Base-by-base conservation (phyloP, 2,888 invertebrate genomes). In the Meganola albula region DNA sequence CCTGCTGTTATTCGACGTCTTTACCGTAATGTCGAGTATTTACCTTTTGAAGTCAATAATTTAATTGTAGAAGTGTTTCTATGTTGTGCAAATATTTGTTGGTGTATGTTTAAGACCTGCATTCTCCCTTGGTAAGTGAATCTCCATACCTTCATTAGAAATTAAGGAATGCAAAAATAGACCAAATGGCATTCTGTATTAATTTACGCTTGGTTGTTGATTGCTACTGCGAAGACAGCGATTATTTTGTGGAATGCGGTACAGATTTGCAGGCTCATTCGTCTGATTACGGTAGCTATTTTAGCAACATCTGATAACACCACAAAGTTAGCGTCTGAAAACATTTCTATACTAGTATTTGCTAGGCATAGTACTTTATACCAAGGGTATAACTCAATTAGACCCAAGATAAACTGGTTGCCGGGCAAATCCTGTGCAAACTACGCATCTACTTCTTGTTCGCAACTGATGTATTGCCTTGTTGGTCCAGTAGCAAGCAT, bases 161-260 rank as follows among this genome's bases (percentile, higher is more conserved):
- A 20, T n/a, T 5, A 7, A 45, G 52, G 44, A 43, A 45, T 57
- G 60, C 55, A 53, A 65, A 69, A 73, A 71, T 71, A 70, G 72
- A 68, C 58, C 51, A 53, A 63, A 62, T 65, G 56, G 56, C 53
- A 61, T 58, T 60, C 54, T 47, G 50, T 55, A 62, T 58, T 63
- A 63, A 56, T 55, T 52, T 48, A 49, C 48, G 42, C 53, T 51
- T 40, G n/a, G n/a, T 55, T 56, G 43, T 49, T 50, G 52, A 57
- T 54, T 51, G n/a, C n/a, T n/a, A n/a, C n/a, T n/a, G 43, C 51
- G 37, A 40, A 47, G 40, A 44, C 41, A 35, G 35, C 13, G 37
- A 39, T 41, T 39, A 31, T 38, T 31, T 14, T 36, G 27, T 38
- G 43, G 40, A 39, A 43, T 38, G 44, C 37, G 31, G 24, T 24